phyloP scores from a whole-genome alignment of 2,888 invertebrate species.

The Cerastoderma edule region DNA sequence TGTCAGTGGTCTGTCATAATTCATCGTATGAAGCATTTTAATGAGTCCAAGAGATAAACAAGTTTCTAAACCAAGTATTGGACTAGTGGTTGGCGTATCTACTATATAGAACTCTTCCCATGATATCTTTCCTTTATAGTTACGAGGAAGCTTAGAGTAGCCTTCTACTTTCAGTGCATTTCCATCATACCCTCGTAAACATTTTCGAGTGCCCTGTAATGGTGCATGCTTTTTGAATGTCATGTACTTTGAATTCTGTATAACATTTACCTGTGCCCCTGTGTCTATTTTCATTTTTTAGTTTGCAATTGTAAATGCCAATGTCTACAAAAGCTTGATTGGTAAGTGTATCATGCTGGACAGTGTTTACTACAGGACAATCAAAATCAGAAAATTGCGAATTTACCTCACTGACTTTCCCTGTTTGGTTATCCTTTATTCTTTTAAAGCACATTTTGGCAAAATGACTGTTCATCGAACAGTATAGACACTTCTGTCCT shows the following conservation, averaged over 20 bases:
- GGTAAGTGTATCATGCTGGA: not conserved
- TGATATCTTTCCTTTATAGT: not conserved
- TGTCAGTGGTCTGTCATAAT: conserved; percentile 4
- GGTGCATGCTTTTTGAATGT: not conserved
- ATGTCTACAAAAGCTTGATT: conserved; percentile 13
- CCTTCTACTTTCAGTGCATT: conserved; percentile 17
- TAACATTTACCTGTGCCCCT: too few relatives aligned
- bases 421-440: not conserved
- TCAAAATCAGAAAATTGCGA: not conserved
- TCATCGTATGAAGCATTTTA: conserved; percentile 8
- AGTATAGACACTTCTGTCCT: conserved; percentile 37
- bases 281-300: too few relatives aligned
- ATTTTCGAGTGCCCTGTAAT: not conserved
- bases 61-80: conserved; percentile 11
- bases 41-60: not conserved
- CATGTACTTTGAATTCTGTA: not conserved
- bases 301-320: not conserved
- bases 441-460: conserved; percentile 25
- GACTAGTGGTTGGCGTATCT: not conserved
- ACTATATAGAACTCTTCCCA: conserved; percentile 16
- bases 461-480: conserved; percentile 28
- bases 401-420: not conserved
- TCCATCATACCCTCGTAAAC: conserved; percentile 7
- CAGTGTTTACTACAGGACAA: not conserved
- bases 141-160: not conserved